These are phyloP conservation scores for Canis aureus DNA, from an alignment of 2,113 vertebrate species.

Conservation along the genomic window DNA sequence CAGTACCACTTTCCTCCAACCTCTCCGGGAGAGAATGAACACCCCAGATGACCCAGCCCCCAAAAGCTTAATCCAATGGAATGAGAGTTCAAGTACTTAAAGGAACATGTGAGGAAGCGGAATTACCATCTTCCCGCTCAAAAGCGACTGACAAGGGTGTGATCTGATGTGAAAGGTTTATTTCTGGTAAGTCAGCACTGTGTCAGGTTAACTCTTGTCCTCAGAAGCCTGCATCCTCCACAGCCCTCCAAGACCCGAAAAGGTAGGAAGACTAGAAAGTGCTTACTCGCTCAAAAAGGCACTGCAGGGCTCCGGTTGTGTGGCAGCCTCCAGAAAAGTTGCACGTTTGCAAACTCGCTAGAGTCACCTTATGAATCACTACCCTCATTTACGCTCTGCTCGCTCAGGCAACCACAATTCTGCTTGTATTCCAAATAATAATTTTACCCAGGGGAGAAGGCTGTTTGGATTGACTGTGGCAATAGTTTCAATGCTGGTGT, in stretches of 20 bases:
- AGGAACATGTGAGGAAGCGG: slow-evolving; percentile 64
- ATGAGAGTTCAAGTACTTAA: slow-evolving; percentile 77
- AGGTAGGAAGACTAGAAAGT: slow-evolving; percentile 35
- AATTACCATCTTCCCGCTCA: slow-evolving; percentile 74
- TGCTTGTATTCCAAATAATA: slow-evolving; percentile 76
- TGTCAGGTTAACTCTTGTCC: slow-evolving; percentile 69
- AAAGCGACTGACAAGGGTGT: slow-evolving; percentile 69
- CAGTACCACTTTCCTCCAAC: slow-evolving; percentile 49
- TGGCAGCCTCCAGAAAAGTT: slow-evolving; percentile 61
- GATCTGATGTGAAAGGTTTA: slow-evolving; percentile 76
- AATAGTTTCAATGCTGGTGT: slow-evolving; percentile 60
- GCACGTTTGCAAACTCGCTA: slow-evolving; percentile 42
- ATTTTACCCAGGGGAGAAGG: slow-evolving; percentile 64
- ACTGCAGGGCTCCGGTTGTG: neutral
- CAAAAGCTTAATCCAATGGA: slow-evolving; percentile 67
- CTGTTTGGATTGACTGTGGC: slow-evolving; percentile 61
- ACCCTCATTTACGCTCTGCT: slow-evolving; percentile 67
- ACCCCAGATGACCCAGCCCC: slow-evolving; percentile 74
- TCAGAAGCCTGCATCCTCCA: slow-evolving; percentile 53
- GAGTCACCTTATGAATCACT: slow-evolving; percentile 74
- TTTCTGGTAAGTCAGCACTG: slow-evolving; percentile 65
- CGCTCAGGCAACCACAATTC: slow-evolving; percentile 64
- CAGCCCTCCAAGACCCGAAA: neutral
- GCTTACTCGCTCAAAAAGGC: slow-evolving; percentile 58
- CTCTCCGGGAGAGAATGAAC: slow-evolving; percentile 67